A percentile compares a stretch with the other conserved stretches of the same genome.
Evolutionary conservation across 1,140 invertebrate species (phyloP).

Genomic region (Polypedilum vanderplanki): DNA sequence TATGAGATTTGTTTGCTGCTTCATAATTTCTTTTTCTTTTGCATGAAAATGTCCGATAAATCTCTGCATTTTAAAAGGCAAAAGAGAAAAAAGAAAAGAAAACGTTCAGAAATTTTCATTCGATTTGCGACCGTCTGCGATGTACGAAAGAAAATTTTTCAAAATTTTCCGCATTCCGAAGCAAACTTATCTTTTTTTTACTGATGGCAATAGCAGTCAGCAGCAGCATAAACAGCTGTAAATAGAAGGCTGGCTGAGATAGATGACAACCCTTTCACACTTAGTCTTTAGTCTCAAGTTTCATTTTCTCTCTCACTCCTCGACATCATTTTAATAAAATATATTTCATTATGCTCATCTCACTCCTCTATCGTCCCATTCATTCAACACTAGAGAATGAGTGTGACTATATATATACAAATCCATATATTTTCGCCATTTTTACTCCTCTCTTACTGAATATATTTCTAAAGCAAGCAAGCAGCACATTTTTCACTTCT

Average conservation of each 20-base stretch:
- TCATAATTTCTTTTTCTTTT: background rate
- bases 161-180: conserved; percentile 24
- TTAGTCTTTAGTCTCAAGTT: background rate
- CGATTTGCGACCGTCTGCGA: conserved; percentile 16
- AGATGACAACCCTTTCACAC: conserved; percentile 21
- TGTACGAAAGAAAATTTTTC: conserved; percentile 23
- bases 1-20: background rate
- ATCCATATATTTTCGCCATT: background rate
- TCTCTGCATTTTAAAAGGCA: background rate
- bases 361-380: background rate
- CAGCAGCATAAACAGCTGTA: background rate
- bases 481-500: background rate
- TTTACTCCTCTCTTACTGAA: background rate
- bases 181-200: background rate
- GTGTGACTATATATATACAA: background rate
- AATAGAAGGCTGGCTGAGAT: background rate
- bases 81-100: background rate
- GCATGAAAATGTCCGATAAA: conserved; percentile 25
- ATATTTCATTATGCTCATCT: conserved; percentile 27
- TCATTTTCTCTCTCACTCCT: background rate
- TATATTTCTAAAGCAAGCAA: background rate
- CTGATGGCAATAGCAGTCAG: background rate
- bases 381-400: background rate
- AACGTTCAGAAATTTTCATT: conserved; percentile 27
- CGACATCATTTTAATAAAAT: conserved; percentile 23